Conservation (phyloP, 64 coral and sea anemone genomes). For the Pachyseris speciosa region DNA sequence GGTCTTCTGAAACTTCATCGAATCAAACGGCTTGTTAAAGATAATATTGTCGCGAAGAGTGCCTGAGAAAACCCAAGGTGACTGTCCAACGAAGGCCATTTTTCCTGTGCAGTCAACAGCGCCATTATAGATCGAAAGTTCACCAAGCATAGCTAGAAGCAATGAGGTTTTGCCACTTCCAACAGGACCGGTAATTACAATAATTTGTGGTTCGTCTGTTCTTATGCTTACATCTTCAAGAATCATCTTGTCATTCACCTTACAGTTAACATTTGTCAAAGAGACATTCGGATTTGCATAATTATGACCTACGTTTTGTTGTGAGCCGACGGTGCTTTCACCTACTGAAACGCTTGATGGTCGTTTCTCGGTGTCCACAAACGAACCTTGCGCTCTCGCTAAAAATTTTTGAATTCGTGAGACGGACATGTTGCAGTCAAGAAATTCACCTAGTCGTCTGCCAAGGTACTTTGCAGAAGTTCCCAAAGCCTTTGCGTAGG, state of each 20-base stretch:
- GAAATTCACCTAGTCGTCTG: not conserved
- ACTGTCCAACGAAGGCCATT: constrained; percentile 1
- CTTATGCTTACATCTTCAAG: not conserved
- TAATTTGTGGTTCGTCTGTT: not conserved
- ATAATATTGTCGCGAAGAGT: not conserved
- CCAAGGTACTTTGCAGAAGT: not conserved
- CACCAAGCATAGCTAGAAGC: not conserved
- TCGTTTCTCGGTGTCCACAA: not conserved
- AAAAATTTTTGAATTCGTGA: not conserved
- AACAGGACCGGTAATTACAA: not conserved
- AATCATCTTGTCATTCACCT: not conserved
- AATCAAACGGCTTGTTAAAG: not conserved
- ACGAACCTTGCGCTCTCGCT: not conserved
- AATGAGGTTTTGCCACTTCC: not conserved
- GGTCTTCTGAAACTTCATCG: not conserved
- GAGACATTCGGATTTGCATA: not conserved
- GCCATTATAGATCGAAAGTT: not conserved
- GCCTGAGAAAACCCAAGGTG: not conserved
- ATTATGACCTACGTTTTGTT: too few species aligned
- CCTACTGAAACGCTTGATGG: not conserved
- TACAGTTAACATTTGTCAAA: not conserved
- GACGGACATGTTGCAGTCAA: not conserved
- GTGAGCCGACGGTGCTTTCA: not conserved
- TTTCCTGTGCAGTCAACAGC: not conserved
- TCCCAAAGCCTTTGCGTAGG: not conserved